Percentiles rank a stretch among this genome's conserved stretches.
phyloP scores from a whole-genome alignment of 2,888 invertebrate genomes.

The Xanthorhoe designata region DNA sequence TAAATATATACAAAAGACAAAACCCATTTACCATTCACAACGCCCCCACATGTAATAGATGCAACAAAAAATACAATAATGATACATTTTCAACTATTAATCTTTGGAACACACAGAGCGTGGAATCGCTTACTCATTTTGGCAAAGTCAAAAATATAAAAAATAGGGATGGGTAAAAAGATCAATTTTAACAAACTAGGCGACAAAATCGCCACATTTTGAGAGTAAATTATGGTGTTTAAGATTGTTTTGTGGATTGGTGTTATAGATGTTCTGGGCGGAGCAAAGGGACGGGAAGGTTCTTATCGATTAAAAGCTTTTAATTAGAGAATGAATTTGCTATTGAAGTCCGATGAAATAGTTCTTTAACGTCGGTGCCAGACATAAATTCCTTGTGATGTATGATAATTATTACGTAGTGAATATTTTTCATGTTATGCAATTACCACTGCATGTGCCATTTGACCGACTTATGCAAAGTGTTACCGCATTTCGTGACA shows the following conservation, averaged over 20 bases:
- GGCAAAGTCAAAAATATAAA: constrained; percentile 53
- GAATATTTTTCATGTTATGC: too few species aligned
- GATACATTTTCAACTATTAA: constrained; percentile 74
- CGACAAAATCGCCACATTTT: constrained; percentile 80
- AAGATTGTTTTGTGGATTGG: constrained; percentile 64
- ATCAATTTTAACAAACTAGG: constrained; percentile 80
- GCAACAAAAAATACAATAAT: constrained; percentile 57
- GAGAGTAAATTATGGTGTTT: constrained; percentile 70
- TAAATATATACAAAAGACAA: too few species aligned
- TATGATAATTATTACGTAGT: too few species aligned
- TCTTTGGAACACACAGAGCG: constrained; percentile 72
- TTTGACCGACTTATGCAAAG: too few species aligned
- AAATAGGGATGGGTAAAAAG: constrained; percentile 56
- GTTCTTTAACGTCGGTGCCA: too few species aligned
- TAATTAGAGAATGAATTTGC: not conserved
- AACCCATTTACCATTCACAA: constrained; percentile 52
- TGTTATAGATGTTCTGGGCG: constrained; percentile 65
- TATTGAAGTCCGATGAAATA: not conserved
- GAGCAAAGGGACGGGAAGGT: constrained; percentile 50
- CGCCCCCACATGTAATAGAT: constrained; percentile 68
- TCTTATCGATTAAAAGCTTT: constrained; percentile 10
- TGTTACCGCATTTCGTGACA: too few species aligned
- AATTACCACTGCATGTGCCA: too few species aligned
- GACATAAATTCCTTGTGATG: too few species aligned
- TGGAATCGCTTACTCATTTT: constrained; percentile 79